Base-by-base conservation (phyloP, 2,888 invertebrate genomes). In the Psylliodes chrysocephalus region DNA sequence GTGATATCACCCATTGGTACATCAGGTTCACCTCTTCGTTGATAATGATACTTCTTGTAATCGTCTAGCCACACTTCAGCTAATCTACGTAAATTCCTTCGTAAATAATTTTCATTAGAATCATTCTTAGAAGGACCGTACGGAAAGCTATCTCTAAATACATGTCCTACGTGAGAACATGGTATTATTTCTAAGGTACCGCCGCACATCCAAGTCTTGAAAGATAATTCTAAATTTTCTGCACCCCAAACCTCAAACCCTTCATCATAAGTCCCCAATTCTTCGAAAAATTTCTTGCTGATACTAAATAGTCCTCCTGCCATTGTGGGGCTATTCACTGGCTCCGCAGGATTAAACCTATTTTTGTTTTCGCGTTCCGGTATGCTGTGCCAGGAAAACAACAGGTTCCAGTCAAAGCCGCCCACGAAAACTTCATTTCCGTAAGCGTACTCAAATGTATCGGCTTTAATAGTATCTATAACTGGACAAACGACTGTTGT, bases 171-270 rank as follows among this genome's bases (percentile, higher is more conserved):
- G 83, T 98, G 98, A 5, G 97, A 97, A 81, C 98, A 98, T 1
- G 98, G 98, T 22, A 98, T 91, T 71, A 98, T 98, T 83, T 98
- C 97, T 71, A 99, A 83, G 0, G 93, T 94, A 44, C 98, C 98
- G 56, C 98, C 98, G 79, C 98, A 99, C 98, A 98, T 98, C 98
- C 98, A 99, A 8, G 96, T 94, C 87, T 98, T 97, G 83, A 98
- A 98, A 0, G 97, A 98, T 17, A 98, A 85, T 83, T 98, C 98
- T 65, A 98, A 85, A 84, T 99, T 98, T 84, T 98, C 96, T 42
- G 97, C 96, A 66, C 98, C 98, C 98, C 98, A 98, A 76, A 98
- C 98, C 82, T 99, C 98, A 83, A 99, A 98, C n/a, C 98, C 98
- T 53, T 95, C 94, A 83, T 99, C 98, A 81, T 99, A 99, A 25